phyloP scores from a whole-genome alignment of 1,140 invertebrate species.

The Drosophila parabipectinata region DNA sequence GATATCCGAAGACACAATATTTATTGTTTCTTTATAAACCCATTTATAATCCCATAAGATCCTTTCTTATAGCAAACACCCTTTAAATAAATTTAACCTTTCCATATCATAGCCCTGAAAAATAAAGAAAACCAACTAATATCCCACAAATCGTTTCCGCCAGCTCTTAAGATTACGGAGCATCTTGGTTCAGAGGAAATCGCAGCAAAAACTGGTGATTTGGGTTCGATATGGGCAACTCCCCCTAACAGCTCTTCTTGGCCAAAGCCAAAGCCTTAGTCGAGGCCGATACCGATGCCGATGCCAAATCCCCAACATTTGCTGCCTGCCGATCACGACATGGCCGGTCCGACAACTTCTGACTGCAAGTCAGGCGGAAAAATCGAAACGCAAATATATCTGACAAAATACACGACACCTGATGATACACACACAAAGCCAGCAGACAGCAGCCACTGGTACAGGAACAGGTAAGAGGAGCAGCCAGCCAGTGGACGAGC shows the following conservation, averaged over 20 bases:
- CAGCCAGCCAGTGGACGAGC: too few species aligned
- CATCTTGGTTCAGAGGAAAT: conserved; percentile 42
- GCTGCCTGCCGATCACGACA: conserved; percentile 37
- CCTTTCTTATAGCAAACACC: too few species aligned
- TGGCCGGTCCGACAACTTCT: conserved; percentile 53
- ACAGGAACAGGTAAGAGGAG: conserved; percentile 40
- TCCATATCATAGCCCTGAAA: neutral
- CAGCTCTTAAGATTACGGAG: conserved; percentile 14
- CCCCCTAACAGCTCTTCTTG: conserved; percentile 31
- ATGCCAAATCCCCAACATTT: conserved; percentile 28
- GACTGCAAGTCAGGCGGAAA: conserved; percentile 49
- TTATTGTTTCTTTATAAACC: too few species aligned
- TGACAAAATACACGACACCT: conserved; percentile 80
- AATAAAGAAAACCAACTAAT: neutral
- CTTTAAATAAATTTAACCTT: too few species aligned
- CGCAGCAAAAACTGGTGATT: conserved; percentile 28
- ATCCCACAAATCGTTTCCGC: conserved; percentile 4
- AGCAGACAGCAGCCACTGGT: conserved; percentile 29
- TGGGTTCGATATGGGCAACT: conserved; percentile 32
- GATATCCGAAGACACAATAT: too few species aligned
- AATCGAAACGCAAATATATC: conserved; percentile 76
- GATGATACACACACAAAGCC: conserved; percentile 41
- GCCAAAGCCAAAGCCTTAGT: neutral
- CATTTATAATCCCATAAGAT: too few species aligned
- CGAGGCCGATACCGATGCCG: conserved; percentile 9